A percentile compares a stretch with the other conserved stretches of the same genome.
Conservation (phyloP, 2,888 invertebrate genomes). For the Cephus pulcher region DNA sequence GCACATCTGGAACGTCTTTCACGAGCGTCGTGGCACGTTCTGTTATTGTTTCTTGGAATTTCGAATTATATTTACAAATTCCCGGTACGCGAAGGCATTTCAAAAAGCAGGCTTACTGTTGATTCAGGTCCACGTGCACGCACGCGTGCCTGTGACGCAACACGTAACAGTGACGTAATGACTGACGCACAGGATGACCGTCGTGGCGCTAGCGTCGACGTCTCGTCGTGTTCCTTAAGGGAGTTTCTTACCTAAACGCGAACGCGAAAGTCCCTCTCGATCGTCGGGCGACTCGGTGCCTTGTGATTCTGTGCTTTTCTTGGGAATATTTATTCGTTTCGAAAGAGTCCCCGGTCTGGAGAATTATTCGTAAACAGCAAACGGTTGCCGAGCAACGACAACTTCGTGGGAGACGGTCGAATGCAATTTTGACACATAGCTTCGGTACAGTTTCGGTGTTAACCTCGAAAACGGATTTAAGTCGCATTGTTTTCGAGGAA, state of each 20-base stretch:
- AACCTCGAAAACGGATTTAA: not conserved
- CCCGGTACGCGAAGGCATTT: not conserved
- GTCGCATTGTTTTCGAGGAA: not conserved
- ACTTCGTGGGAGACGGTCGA: not conserved
- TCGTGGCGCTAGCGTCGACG: constrained; percentile 40
- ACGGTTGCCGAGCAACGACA: not conserved
- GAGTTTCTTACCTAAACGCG: constrained; percentile 2
- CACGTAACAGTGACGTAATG: constrained; percentile 29
- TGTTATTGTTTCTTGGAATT: not conserved
- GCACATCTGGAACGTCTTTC: not conserved
- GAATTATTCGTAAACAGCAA: not conserved
- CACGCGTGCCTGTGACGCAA: constrained; percentile 40
- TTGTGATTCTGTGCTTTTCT: not conserved
- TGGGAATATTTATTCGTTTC: not conserved
- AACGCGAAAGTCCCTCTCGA: not conserved
- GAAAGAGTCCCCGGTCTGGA: not conserved
- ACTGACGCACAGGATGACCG: not conserved
- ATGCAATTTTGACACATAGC: not conserved
- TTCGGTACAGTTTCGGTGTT: not conserved
- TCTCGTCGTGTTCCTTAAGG: constrained; percentile 13
- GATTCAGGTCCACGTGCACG: constrained; percentile 32
- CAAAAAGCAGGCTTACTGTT: not conserved
- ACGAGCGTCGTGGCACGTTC: not conserved
- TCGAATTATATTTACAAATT: not conserved
- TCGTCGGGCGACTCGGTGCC: not conserved